Conservation (phyloP, 2,888 invertebrate species). For the Caenorhabditis zanzibari region DNA sequence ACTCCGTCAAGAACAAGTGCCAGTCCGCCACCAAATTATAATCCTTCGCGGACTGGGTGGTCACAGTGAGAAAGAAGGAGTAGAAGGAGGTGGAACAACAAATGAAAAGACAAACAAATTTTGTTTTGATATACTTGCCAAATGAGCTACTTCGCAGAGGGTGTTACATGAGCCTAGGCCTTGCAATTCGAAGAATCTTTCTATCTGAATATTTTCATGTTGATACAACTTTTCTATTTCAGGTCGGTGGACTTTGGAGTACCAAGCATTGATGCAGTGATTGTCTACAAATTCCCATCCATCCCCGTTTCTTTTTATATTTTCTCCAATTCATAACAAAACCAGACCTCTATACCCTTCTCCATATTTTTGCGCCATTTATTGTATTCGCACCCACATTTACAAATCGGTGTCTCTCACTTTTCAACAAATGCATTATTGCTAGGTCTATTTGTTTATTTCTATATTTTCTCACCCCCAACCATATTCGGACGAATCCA, state of each 20-base stretch:
- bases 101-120: constrained; percentile 63
- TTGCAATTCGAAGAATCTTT: background rate
- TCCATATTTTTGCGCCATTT: constrained; percentile 54
- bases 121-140: constrained; percentile 62
- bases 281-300: background rate
- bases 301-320: constrained; percentile 18
- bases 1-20: constrained; percentile 63
- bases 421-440: constrained; percentile 59
- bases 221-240: constrained; percentile 13
- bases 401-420: constrained; percentile 59
- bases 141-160: constrained; percentile 44
- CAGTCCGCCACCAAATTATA: constrained; percentile 50
- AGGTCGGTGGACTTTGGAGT: constrained; percentile 4
- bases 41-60: constrained; percentile 37
- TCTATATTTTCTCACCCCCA: constrained; percentile 44
- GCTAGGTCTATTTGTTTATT: constrained; percentile 62
- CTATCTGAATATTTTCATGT: background rate
- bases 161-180: constrained; percentile 2
- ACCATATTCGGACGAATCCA: constrained; percentile 17
- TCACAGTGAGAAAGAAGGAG: constrained; percentile 34
- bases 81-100: constrained; percentile 37
- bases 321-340: constrained; percentile 53
- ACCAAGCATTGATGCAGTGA: constrained; percentile 44
- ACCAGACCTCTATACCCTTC: constrained; percentile 49
- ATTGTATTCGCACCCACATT: constrained; percentile 66